Percentiles rank a stretch among this genome's conserved stretches.
These are phyloP conservation scores for Panthera leo DNA, from an alignment of 2,113 vertebrate species.

Conservation along the genomic window DNA sequence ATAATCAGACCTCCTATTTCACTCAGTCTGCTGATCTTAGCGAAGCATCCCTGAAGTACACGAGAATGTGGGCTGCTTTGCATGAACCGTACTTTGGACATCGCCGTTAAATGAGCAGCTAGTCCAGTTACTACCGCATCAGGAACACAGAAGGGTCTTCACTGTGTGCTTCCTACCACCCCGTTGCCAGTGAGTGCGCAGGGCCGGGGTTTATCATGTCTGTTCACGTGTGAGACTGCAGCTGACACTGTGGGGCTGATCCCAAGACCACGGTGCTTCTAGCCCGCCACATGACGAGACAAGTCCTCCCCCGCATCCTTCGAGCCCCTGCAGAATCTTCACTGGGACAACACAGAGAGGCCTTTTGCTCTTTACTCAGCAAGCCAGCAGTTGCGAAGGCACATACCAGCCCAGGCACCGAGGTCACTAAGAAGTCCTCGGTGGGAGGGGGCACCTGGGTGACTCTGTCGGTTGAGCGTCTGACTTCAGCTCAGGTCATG, in stretches of 20 bases:
- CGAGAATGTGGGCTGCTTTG: not conserved
- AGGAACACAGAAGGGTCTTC: not conserved
- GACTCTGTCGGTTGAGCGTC: too few relatives aligned
- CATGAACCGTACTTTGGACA: not conserved
- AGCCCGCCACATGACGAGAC: not conserved
- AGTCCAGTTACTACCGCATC: too few relatives aligned
- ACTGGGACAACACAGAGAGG: not conserved
- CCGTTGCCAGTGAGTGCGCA: not conserved
- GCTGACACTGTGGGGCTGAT: not conserved
- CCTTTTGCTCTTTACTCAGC: not conserved
- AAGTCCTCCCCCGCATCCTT: rapidly evolving
- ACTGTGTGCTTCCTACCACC: rapidly evolving
- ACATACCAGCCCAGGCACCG: rapidly evolving
- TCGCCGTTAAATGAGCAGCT: not conserved
- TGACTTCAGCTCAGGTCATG: too few relatives aligned
- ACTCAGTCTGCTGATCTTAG: not conserved
- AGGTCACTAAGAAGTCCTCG: rapidly evolving
- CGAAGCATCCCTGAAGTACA: rapidly evolving
- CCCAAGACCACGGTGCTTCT: rapidly evolving
- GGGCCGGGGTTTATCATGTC: not conserved
- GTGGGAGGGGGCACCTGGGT: too few relatives aligned
- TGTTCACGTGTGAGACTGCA: not conserved
- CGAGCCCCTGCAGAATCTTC: not conserved
- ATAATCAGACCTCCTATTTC: not conserved
- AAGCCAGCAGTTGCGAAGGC: not conserved